Percentiles rank a stretch among this genome's conserved stretches.
phyloP scores from a whole-genome alignment of 2,113 vertebrate genomes.

The Lathamus discolor region DNA sequence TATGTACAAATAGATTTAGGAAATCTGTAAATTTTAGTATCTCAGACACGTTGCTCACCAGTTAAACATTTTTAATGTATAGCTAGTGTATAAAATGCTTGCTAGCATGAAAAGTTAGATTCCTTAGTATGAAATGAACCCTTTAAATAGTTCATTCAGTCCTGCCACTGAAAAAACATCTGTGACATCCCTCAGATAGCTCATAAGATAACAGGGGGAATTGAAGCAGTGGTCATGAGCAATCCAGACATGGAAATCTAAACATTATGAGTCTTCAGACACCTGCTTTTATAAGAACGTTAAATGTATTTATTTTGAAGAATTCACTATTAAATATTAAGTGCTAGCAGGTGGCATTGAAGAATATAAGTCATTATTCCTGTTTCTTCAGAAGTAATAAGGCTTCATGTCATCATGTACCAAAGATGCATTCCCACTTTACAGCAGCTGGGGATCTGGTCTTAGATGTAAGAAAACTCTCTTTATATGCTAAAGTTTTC shows the following conservation, averaged over 20 bases:
- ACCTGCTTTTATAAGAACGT: neutral
- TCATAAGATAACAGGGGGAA: rapidly evolving
- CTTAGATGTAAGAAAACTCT: neutral
- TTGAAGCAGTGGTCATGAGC: neutral
- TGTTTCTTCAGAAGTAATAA: neutral
- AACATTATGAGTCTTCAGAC: neutral
- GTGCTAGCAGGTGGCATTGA: constrained; percentile 55
- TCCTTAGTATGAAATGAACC: neutral
- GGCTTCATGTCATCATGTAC: neutral
- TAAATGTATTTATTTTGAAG: neutral
- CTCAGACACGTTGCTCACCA: neutral
- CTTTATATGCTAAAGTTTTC: neutral
- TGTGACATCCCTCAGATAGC: neutral
- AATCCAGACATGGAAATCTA: neutral
- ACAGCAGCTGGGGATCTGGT: neutral
- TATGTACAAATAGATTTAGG: neutral
- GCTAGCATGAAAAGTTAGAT: neutral
- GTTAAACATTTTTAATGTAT: neutral
- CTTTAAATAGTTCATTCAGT: neutral
- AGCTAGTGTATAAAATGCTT: neutral
- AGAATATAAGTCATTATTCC: constrained; percentile 9
- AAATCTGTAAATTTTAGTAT: neutral
- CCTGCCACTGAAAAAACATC: neutral
- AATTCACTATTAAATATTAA: neutral
- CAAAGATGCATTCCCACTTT: neutral